Conservation (phyloP, 2,797 vertebrate species). For the Mormyrus proboscirostris region DNA sequence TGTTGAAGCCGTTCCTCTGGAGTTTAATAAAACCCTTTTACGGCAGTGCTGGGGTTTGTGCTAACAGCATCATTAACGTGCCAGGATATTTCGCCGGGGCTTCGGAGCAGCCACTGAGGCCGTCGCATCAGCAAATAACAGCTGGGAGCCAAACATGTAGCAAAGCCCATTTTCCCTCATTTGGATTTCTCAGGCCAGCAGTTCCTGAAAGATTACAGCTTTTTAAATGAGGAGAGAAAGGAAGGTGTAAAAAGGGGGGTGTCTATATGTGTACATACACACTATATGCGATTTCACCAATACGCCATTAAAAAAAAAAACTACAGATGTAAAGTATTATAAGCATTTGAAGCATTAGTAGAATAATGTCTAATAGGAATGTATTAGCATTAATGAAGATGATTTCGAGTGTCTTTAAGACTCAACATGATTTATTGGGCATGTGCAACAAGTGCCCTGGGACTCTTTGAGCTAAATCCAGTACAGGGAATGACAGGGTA, state of each 20-base stretch:
- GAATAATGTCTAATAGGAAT: not conserved
- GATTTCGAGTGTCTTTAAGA: not conserved
- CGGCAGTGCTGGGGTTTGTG: not conserved
- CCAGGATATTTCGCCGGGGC: not conserved
- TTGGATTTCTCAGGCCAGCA: not conserved
- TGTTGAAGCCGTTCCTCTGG: not conserved
- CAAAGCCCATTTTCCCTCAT: not conserved
- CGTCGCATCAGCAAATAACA: not conserved
- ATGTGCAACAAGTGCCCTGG: not conserved
- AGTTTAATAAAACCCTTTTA: conserved; percentile 18
- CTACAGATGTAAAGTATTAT: not conserved
- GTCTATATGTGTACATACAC: not conserved
- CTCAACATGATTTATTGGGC: not conserved
- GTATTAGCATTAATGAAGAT: not conserved
- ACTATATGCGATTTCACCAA: not conserved
- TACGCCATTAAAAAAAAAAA: not conserved
- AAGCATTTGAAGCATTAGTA: not conserved
- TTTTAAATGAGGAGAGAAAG: not conserved
- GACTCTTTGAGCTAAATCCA: not conserved
- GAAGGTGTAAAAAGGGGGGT: not conserved
- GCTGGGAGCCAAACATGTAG: not conserved
- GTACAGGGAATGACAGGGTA: not conserved
- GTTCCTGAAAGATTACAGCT: conserved; percentile 2
- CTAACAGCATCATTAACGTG: conserved; percentile 8
- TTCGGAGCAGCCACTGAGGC: not conserved